Base-by-base conservation (phyloP, 2,888 invertebrate genomes). In the Lepidochitona cinerea region DNA sequence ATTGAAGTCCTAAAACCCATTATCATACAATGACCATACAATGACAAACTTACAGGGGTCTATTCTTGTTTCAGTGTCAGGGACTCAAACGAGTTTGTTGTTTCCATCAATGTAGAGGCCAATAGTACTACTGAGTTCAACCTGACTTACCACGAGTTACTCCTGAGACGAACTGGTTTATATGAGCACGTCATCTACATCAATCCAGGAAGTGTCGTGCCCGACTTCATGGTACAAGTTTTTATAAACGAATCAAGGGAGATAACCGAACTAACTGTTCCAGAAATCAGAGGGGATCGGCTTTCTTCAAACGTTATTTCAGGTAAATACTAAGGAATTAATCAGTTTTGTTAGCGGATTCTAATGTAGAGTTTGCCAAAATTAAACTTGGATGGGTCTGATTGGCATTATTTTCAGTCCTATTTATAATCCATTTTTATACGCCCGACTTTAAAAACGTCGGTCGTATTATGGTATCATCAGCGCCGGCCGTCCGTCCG, bases 161-260 rank as follows among this genome's bases (percentile, higher is more conserved):
- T 95, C 66, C 89, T 92, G 32, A 92, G 94, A 14, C 92, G 93
- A 72, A 92, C 93, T 78, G 93, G 93, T 12, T 92, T 92, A 6
- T 95, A 95, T 90, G 93, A 94, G 85, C 92, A 94, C 79, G 92
- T 93, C 33, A 92, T 95, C 72, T 94, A 94, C 88, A 91, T 95
- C 73, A 93, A 94, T 86, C 94, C 94, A 0, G 94, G 94, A 36
- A 93, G 93, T 79, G 81, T 82, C 2, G 94, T 95, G n/a, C 92
- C 93, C 53, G 92, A 94, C 82, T 91, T 95, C 73, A 92, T 92
- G 29, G 93, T 94, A 68, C 92, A 92, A 14, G 94, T 94, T 0
- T 91, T 92, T 76, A 93, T 95, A 77, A 91, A 92, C 73, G 95
- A 95, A 89, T 90, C 92, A 1, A 91, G 93, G 78, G 93, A 93